phyloP scores from a whole-genome alignment of 2,797 vertebrate species.

The Austrolebias charrua region DNA sequence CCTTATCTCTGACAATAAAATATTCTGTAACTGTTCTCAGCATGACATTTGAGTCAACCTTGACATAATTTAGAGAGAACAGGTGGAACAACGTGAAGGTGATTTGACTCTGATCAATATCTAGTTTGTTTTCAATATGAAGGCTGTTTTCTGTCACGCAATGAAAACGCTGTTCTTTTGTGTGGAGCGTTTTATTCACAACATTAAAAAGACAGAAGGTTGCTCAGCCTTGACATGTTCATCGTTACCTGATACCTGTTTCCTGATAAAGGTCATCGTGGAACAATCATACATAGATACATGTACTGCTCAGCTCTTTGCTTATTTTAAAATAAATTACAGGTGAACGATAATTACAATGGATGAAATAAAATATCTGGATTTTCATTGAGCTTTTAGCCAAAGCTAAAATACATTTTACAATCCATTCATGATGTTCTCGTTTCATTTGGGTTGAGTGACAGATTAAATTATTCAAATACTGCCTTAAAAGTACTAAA shows the following conservation, averaged over 20 bases:
- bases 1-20: too few relatives aligned
- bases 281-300: background rate
- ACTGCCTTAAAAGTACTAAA: too few relatives aligned
- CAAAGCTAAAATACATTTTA: background rate
- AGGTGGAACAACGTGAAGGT: background rate
- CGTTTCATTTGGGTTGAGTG: background rate
- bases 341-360: too few relatives aligned
- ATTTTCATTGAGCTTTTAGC: too few relatives aligned
- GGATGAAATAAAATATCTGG: too few relatives aligned
- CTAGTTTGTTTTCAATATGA: background rate
- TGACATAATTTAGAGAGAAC: background rate
- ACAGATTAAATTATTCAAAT: background rate
- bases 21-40: background rate
- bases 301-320: background rate
- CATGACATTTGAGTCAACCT: background rate
- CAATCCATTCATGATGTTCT: background rate
- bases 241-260: slow-evolving; percentile 21
- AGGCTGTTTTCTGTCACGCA: background rate
- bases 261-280: slow-evolving; percentile 12
- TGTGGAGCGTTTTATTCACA: background rate
- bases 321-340: too few relatives aligned
- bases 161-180: background rate
- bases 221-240: slow-evolving; percentile 44
- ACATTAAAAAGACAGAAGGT: slow-evolving; percentile 6
- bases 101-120: background rate